Base-by-base conservation (phyloP, 2,888 invertebrate genomes). In the Caenorhabditis sp. region DNA sequence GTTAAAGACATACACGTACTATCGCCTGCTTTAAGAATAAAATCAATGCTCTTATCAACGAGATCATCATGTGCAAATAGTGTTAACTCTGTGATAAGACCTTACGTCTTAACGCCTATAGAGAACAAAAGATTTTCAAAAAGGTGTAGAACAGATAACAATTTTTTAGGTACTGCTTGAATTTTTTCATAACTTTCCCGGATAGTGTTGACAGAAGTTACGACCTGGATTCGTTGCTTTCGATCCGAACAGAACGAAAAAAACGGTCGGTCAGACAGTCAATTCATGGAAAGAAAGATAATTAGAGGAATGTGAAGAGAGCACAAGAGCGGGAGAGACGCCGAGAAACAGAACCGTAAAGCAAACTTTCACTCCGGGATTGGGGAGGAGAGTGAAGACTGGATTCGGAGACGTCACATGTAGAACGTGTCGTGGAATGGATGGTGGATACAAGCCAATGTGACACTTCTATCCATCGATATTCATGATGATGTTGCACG, bases 371-470 rank as follows among this genome's bases (percentile, higher is more conserved):
- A 76, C 76, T 76, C 20, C 51, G 47, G 47, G 47, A 47, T 47
- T 20, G 47, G 47, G 47, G 47, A 47, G 47, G 18, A 20, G 47
- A 47, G 47, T 18, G 47, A 18, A 47, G 67, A 53, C 67, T 67
- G 44, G 76, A 76, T 76, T 28, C 65, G 76, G 61, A 67, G 76
- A 76, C 76, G 76, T 76, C 76, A 76, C 76, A 76, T 67, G 67
- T 76, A 76, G 76, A 61, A 58, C 76, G 67, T n/a, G 61, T 22
- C 40, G 40, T 2, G 40, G 40, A 32, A 32, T 32, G 32, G 9
- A 32, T 32, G 40, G 9, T 40, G 13, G 68, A 64, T 69, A 78
- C 68, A 69, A 56, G 58, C 35, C 20, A 68, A 68, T 60, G 60
- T 22, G 61, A 68, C 67, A 56, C 61, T 77, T 69, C 51, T 47